Evolutionary conservation across 53 echinoderm and acorn worm species (phyloP), one percentile per base, ranked within the genome.

Genomic region (Crossaster papposus): DNA sequence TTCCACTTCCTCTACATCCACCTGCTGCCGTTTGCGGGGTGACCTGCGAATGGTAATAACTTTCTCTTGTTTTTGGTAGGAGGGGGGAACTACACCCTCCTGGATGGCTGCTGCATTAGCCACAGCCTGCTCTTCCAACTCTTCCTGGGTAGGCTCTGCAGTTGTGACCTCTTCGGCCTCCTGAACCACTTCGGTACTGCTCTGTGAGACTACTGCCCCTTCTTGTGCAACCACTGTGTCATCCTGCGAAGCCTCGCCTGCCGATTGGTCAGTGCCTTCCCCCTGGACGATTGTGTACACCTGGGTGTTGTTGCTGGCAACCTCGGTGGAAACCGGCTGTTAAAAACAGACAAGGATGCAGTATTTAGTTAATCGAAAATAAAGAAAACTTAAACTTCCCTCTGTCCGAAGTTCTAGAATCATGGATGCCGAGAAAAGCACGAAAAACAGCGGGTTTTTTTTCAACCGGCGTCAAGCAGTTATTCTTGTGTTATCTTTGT

Each of bases 241-340:
- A 20, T 18, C 83, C 70, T 72, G 82, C 13, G 78, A 82, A 63
- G 35, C 64, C 34, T 91, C 89, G 30, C 81, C 50, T 35, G 75
- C 91, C 63, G 91, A 38, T 17, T 91, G 89, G 20, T 79, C 86
- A 33, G 83, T 52, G 29, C 92, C 75, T 17, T 95, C 94, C 23
- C 85, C 92, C 86, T 99, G 99, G 30, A 99, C 91, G 88, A 99
- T 99, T 74, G 99, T 99, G 90, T 92, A 96, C 17, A 99, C 90
- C 82, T 99, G 96, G 14, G 97, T 89, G 68, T 84, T 87, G 87
- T 87, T 75, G 62, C 24, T 75, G 55, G 87, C 88, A 80, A 90
- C 88, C 65, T 95, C 95, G 15, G 79, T 51, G 33, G 93, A 93
- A 83, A 88, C 84, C 28, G 54, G 28, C 52, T 87, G 77, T 26